Evolutionary conservation across 2,888 invertebrate genomes (phyloP), one percentile per base, ranked within the genome.

Genomic region (Brenthis hecate): DNA sequence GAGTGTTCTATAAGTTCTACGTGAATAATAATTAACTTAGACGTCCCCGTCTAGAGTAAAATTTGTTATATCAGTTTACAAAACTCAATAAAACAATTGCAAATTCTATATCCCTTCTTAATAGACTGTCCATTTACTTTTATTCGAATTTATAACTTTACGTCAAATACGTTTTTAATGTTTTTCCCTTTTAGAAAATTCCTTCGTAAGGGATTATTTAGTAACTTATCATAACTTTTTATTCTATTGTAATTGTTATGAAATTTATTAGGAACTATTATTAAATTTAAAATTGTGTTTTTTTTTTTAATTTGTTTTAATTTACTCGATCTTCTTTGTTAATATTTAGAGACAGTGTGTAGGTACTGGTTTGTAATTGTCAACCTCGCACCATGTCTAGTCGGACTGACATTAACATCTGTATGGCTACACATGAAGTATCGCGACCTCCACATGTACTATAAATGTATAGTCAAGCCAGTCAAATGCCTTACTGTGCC

Each of bases 61-160:
- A 62, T 62, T 51, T 53, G 51, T 32, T 62, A 62, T 16, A 62
- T 51, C 53, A 53, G 53, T 53, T 62, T 62, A 53, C 36, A 51
- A 36, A 64, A 64, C 19, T 36, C 19, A 57, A 36, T 56, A 48
- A 58, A 54, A 58, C 47, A 58, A n/a, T 47, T 47, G 54, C 16
- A n/a, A 57, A 65, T 64, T 65, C 36, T n/a, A 60, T 48, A 32
- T 48, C 58, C 57, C 28, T 54, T 36, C 53, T 48, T 51, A 56
- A 66, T 66, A 47, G 28, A 54, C 48, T 61, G 56, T 66, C 23
- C 60, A 61, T 56, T 63, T 50, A 58, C 54, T 54, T 58, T 58
- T 56, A 57, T 57, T 57, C 63, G 47, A 43, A 68, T 57, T 68
- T 64, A 47, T 64, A 67, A 70, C 70, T 67, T 66, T 64, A 64